These are phyloP conservation scores for Aplodontia rufa DNA, from an alignment of 2,113 vertebrate species.

Conservation along the genomic window DNA sequence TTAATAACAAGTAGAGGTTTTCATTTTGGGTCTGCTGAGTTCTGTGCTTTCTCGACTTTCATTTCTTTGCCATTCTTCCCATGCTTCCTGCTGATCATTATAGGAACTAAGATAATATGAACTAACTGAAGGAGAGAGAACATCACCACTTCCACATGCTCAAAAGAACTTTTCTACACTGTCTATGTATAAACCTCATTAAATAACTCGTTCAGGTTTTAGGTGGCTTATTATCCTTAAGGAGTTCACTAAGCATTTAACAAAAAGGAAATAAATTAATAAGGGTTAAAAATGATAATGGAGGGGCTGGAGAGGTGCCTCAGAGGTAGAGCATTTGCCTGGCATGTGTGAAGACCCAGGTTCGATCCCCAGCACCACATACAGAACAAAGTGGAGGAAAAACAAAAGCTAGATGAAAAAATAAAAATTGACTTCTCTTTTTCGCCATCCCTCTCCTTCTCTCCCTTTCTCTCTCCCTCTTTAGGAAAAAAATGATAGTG, in stretches of 20 bases:
- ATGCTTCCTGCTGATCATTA: neutral
- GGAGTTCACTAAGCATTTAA: neutral
- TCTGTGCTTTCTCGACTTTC: neutral
- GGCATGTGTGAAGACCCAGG: too few species aligned
- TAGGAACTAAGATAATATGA: neutral
- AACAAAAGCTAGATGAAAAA: too few species aligned
- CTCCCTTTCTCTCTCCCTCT: too few species aligned
- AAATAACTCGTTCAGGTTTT: neutral
- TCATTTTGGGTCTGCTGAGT: neutral
- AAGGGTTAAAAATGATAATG: neutral
- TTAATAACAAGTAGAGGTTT: neutral
- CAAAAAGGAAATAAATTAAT: neutral
- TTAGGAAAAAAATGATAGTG: neutral
- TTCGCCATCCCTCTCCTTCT: too few species aligned
- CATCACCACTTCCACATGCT: neutral
- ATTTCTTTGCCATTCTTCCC: neutral
- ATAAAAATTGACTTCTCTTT: too few species aligned
- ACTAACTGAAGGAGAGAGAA: neutral
- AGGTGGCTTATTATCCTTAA: neutral
- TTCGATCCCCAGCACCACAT: too few species aligned
- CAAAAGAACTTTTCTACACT: neutral
- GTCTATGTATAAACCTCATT: neutral
- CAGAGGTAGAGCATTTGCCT: too few species aligned
- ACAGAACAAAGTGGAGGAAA: too few species aligned
- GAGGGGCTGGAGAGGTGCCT: too few species aligned